Evolutionary conservation across 2,888 invertebrate species (phyloP), one percentile per base, ranked within the genome.

Genomic region (Hydriomena furcata): DNA sequence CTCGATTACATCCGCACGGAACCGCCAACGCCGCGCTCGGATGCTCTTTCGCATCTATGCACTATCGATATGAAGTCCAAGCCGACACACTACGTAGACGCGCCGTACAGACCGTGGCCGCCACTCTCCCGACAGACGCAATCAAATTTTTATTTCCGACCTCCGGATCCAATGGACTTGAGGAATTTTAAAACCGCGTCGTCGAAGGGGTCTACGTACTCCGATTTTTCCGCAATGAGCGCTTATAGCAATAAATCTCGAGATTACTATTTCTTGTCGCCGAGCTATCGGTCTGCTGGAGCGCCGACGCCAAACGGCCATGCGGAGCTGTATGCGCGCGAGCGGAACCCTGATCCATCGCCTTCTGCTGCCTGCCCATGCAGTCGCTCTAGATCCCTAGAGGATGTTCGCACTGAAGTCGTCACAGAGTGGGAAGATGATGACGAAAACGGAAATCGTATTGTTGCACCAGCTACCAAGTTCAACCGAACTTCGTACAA

Each of bases 281-380:
- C 94, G 28, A 92, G 94, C 74, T 94, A 94, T 72, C 86, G 94
- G 64, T 93, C 92, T 1, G 92, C 94, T 76, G 94, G 93, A 85
- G 93, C 66, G 85, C 93, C 71, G 71, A 91, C 68, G 46, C 86
- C 82, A 37, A 79, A 80, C 44, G 68, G 70, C 44, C 82, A 84
- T 52, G 73, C 71, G 17, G 88, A 87, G 21, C 55, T 82, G 50
- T 88, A 85, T 58, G 66, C 71, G 40, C 75, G 85, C 52, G 87
- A 88, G 59, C 74, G 84, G 49, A 45, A 79, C 80, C 31, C 57
- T 1, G 51, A 53, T 34, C 55, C 57, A 10, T 55, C 59, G 37
- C 52, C 52, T 75, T 77, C 61, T 73, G 79, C 3, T 71, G 85
- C 92, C 1, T 94, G 94, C 65, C 92, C 93, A 12, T 93, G 94